A percentile compares a stretch with the other conserved stretches of the same genome.
phyloP scores from a whole-genome alignment of 2,888 invertebrate species.

The Cylindroiulus punctatus region DNA sequence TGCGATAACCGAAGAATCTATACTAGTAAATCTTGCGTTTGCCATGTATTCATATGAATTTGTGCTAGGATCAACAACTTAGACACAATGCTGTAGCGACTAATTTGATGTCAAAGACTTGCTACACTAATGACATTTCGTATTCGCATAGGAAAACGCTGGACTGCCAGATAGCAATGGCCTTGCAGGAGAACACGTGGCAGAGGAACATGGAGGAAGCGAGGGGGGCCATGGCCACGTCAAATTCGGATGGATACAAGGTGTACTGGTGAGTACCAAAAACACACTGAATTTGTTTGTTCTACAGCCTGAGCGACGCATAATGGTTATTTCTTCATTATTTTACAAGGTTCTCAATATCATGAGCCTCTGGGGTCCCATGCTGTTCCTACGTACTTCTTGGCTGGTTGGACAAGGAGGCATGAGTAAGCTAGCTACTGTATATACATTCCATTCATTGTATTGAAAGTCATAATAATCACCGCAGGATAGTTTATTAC shows the following conservation, averaged over 20 bases:
- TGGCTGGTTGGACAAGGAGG: slow-evolving; percentile 59
- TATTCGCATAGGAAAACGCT: neutral
- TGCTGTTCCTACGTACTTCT: slow-evolving; percentile 58
- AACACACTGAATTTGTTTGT: neutral
- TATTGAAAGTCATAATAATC: neutral
- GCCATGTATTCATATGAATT: too few species aligned
- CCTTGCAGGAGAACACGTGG: neutral
- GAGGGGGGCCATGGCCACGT: slow-evolving; percentile 65
- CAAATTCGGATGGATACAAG: slow-evolving; percentile 90
- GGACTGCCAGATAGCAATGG: neutral
- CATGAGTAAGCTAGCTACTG: slow-evolving; percentile 57
- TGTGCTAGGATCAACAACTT: too few species aligned
- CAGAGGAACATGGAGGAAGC: neutral
- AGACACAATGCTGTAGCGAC: too few species aligned
- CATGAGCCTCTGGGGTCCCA: slow-evolving; percentile 59
- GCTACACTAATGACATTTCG: neutral
- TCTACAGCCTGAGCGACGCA: neutral
- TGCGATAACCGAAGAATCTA: too few species aligned
- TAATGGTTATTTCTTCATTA: slow-evolving; percentile 23
- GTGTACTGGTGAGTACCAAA: slow-evolving; percentile 82
- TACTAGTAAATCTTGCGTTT: too few species aligned
- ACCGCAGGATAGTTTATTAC: neutral
- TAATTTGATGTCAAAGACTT: too few species aligned
- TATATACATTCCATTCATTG: neutral
- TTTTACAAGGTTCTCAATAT: slow-evolving; percentile 56